A percentile compares a stretch with the other conserved stretches of the same genome.
phyloP scores from a whole-genome alignment of 2,113 vertebrate genomes.

The Notarius quadriscutis region DNA sequence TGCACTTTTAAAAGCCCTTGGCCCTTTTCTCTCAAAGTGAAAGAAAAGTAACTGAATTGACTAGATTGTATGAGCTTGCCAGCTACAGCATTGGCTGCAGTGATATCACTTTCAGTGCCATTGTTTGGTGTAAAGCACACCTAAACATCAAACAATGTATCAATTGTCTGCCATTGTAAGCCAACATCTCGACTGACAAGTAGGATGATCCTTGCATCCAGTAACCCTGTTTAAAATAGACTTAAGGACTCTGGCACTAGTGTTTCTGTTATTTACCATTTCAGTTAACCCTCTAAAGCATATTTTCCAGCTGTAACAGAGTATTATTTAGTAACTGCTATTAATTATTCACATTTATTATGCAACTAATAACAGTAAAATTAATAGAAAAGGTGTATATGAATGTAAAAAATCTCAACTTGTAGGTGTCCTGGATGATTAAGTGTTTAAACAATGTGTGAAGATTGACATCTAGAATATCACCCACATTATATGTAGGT shows the following conservation, averaged over 20 bases:
- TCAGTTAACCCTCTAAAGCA: neutral
- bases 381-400: neutral
- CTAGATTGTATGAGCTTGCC: conserved; percentile 40
- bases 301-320: neutral
- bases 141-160: conserved; percentile 47
- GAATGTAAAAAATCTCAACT: neutral
- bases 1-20: conserved; percentile 57
- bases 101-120: conserved; percentile 43
- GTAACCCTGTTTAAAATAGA: conserved; percentile 29
- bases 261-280: conserved; percentile 10
- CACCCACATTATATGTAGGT: neutral
- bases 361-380: neutral
- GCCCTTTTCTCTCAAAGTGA: conserved; percentile 54
- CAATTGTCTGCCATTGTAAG: conserved; percentile 35
- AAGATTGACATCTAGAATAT: neutral
- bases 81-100: conserved; percentile 35
- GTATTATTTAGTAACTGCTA: neutral
- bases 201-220: conserved; percentile 33
- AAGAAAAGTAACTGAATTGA: conserved; percentile 50
- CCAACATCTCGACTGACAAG: conserved; percentile 42
- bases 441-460: neutral
- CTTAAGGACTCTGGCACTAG: conserved; percentile 1
- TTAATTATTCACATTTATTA: neutral
- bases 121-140: conserved; percentile 53
- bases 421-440: neutral